Percentiles rank a stretch among this genome's conserved stretches.
phyloP scores from a whole-genome alignment of 2,888 invertebrate species.

The Ichneumon xanthorius region DNA sequence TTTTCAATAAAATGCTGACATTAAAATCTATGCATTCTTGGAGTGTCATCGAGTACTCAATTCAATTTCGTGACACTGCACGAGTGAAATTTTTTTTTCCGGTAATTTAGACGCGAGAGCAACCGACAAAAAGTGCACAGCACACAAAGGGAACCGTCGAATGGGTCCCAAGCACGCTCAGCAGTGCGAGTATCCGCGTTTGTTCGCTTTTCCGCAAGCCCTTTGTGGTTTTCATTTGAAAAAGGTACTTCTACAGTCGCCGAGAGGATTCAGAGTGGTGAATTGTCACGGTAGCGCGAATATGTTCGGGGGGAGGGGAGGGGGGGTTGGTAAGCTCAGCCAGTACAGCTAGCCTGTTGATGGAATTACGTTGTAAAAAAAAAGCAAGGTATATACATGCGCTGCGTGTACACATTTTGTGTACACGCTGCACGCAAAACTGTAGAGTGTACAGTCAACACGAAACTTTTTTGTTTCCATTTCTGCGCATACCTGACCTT shows the following conservation, averaged over 20 bases:
- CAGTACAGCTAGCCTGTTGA: neutral
- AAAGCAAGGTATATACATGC: neutral
- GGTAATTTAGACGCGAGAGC: neutral
- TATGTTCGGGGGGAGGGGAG: neutral
- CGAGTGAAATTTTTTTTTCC: neutral
- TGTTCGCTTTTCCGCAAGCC: neutral
- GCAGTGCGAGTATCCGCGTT: neutral
- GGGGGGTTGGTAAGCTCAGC: neutral
- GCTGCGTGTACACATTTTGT: neutral
- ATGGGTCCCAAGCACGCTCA: neutral
- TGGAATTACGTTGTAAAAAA: constrained; percentile 10
- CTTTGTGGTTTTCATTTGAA: constrained; percentile 12
- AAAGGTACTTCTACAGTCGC: neutral
- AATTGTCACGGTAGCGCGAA: constrained; percentile 4
- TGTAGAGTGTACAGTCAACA: neutral
- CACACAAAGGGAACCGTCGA: neutral
- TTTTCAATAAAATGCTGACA: no score
- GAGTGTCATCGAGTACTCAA: neutral
- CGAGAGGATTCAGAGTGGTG: constrained; percentile 1
- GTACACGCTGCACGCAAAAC: neutral
- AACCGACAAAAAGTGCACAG: neutral
- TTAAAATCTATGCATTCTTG: no score
- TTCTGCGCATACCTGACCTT: neutral
- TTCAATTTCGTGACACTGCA: neutral
- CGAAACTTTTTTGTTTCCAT: constrained; percentile 17